Base-by-base conservation (phyloP, 2,888 invertebrate species). In the Hanleya hanleyi region DNA sequence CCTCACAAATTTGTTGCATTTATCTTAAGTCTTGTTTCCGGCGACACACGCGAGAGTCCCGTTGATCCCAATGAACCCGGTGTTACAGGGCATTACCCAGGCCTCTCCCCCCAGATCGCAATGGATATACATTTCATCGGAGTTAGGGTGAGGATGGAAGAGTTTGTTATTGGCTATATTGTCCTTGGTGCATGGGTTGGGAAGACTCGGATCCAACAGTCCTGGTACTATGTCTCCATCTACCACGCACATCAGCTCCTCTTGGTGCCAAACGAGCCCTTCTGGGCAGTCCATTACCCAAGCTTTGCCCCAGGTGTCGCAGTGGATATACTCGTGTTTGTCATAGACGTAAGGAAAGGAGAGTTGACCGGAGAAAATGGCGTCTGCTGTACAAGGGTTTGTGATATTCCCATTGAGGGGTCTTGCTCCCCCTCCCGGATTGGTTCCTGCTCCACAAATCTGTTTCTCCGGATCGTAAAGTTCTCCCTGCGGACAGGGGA, bases 281-380 rank as follows among this genome's bases (percentile, higher is more conserved):
- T 73, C 22, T 18, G 83, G 83, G 73, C 84, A 84, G 29, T 75
- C 69, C 2, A 77, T 78, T 4, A 84, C 70, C 64, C 81, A 83
- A 4, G 77, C 50, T 12, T 81, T 79, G 0, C 79, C 80, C 3
- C 76, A 64, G 29, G 74, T 41, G 71, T 83, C 81, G 72, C 84
- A 84, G 77, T 80, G 77, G 3, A 84, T 51, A 65, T 80, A 84
- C 57, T 78, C 79, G 51, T 71, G 76, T 36, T 67, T 73, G 15
- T 79, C 68, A 18, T 77, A 79, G 0, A 84, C 84, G 70, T 84
- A 82, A 3, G 83, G 83, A 69, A 85, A 85, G 50, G 77, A 76
- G 12, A 66, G 49, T 9, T 78, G 73, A 1, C 76, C 78, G 2
- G 76, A 73, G 12, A 67, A 33, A 9, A 81, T 65, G 41, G 78